These are phyloP conservation scores for Schizaphis graminum DNA, from an alignment of 2,888 invertebrate genomes.

Conservation along the genomic window DNA sequence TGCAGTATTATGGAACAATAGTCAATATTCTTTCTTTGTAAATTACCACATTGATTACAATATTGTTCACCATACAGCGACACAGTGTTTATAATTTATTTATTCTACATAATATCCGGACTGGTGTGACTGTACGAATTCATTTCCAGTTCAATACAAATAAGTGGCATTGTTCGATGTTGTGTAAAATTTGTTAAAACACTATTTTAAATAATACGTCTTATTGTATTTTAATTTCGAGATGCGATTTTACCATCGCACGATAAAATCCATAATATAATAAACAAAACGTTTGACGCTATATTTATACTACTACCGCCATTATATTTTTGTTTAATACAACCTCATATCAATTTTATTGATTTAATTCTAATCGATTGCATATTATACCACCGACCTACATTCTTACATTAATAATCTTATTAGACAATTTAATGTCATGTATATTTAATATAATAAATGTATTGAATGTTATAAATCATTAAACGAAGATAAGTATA, in stretches of 20 bases:
- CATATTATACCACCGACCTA: neutral
- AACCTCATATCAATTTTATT: neutral
- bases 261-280: neutral
- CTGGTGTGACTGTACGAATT: neutral
- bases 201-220: neutral
- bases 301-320: neutral
- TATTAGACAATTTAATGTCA: neutral
- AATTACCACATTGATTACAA: conserved; percentile 40
- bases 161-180: conserved; percentile 19
- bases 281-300: neutral
- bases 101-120: conserved; percentile 34
- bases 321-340: neutral
- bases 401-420: neutral
- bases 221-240: neutral
- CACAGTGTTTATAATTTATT: conserved; percentile 21
- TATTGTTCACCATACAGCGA: neutral
- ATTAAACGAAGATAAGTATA: neutral
- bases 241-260: neutral
- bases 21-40: conserved; percentile 18
- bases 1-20: neutral
- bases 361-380: neutral
- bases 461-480: neutral
- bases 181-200: neutral
- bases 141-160: conserved; percentile 23
- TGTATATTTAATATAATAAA: neutral